These are phyloP conservation scores for Drosophila sp. DNA, from an alignment of 1,140 invertebrate species.

Conservation along the genomic window DNA sequence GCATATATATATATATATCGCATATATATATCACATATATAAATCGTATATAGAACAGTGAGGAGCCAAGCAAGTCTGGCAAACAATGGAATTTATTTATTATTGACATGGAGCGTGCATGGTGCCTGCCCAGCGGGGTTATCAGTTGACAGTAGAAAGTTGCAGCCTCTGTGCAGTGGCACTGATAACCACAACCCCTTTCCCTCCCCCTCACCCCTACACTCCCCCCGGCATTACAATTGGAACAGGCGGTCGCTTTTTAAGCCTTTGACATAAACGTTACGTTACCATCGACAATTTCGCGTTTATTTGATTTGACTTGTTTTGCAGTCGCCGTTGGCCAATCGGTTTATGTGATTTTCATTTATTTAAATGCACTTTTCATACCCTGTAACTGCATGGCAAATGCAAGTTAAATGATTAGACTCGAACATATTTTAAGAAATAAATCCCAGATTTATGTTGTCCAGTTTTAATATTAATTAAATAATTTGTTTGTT, in stretches of 20 bases:
- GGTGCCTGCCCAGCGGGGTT: constrained; percentile 62
- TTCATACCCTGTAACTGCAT: constrained; percentile 33
- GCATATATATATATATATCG: constrained; percentile 23
- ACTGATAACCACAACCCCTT: constrained; percentile 67
- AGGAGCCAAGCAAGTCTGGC: constrained; percentile 28
- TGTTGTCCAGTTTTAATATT: background rate
- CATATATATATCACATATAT: constrained; percentile 12
- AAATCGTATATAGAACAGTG: constrained; percentile 38
- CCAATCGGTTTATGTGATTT: constrained; percentile 70
- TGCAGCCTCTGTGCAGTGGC: constrained; percentile 42
- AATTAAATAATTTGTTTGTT: background rate
- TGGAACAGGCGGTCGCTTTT: constrained; percentile 16
- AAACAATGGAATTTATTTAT: constrained; percentile 82
- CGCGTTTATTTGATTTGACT: constrained; percentile 58
- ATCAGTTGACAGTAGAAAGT: constrained; percentile 70
- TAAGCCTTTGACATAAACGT: constrained; percentile 62
- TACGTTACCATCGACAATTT: constrained; percentile 21
- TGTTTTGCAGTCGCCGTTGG: constrained; percentile 39
- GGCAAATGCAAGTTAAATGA: too few relatives aligned
- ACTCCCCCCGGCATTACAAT: constrained; percentile 2
- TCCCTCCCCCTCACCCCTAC: too few relatives aligned
- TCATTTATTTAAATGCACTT: constrained; percentile 72
- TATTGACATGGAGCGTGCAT: constrained; percentile 66
- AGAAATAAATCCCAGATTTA: background rate
- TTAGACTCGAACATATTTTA: background rate